Conservation (phyloP, 2,888 invertebrate genomes). For the Clusia tigrina region DNA sequence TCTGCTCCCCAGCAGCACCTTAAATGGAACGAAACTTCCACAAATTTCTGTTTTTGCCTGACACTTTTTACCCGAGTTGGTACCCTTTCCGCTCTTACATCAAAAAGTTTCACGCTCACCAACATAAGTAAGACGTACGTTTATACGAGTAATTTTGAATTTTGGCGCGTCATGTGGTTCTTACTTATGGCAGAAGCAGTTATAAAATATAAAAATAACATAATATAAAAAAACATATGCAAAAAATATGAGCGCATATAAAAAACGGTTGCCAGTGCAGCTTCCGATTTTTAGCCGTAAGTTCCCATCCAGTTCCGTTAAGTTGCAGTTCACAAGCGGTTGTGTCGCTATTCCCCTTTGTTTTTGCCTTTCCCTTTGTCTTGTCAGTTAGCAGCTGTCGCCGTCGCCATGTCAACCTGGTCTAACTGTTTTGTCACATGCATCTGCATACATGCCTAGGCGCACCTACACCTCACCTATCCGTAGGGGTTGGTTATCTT, state of each 20-base stretch:
- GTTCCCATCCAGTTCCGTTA: slow-evolving; percentile 4
- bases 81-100: too few species aligned
- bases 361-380: background rate
- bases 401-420: background rate
- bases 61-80: too few species aligned
- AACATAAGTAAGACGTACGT: background rate
- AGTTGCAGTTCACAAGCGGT: slow-evolving; percentile 7
- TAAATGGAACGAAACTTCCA: too few species aligned
- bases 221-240: background rate
- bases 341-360: background rate
- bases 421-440: slow-evolving; percentile 17
- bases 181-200: background rate
- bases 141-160: slow-evolving; percentile 5
- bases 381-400: background rate
- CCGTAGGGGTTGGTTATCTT: background rate
- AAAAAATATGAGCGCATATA: background rate
- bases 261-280: too few species aligned
- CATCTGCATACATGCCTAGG: background rate
- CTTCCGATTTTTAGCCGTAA: too few species aligned
- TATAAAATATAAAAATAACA: background rate
- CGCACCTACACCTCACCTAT: background rate
- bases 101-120: background rate
- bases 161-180: slow-evolving; percentile 10
- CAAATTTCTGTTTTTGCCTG: too few species aligned
- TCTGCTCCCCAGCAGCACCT: too few species aligned